Evolutionary conservation across 2,113 vertebrate genomes (phyloP), one percentile per base, ranked within the genome.

Genomic region (Etheostoma spectabile): DNA sequence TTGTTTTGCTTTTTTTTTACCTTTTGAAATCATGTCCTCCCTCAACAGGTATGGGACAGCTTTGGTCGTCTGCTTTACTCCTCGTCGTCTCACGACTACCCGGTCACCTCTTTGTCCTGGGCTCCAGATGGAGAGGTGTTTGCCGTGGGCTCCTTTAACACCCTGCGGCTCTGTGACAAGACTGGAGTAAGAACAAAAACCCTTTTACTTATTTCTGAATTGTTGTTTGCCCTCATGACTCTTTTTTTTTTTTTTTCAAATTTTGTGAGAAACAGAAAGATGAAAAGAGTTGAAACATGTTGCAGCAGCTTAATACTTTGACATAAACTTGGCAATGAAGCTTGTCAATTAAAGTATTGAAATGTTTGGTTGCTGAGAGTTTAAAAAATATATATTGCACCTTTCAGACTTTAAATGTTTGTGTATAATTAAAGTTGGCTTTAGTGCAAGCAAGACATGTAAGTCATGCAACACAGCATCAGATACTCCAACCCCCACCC

Each of bases 101-200:
- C 97, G 8, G 80, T 99, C 84, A 99, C 97, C 0, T 96, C 97
- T 21, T 79, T 99, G 77, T 96, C 97, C 91, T 99, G 98, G 98
- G 95, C 97, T 74, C 95, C 95, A 51, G 96, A 98, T 85, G 98
- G 98, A 21, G 96, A 99, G 69, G 81, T 98, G n/a, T 99, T 99
- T 86, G 96, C 98, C 4, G 91, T 98, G 92, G 98, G 98, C n/a
- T 98, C 98, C 10, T 99, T 99, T 89, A 96, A 98, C 90, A 99
- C 97, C 8, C 92, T 99, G 64, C 94, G 96, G 2, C 96, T 99
- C 5, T 99, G 98, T 51, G 98, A 99, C 93, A 99, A 97, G 95
- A 98, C 96, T 8, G 98, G 98, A 94, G 98, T 99, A 95, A 96
- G 98, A 92, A 55, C 15, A 66, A 46, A 61, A 77, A 8, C 38